Conservation (phyloP, 2,888 invertebrate species). For the Idaea aversata region DNA sequence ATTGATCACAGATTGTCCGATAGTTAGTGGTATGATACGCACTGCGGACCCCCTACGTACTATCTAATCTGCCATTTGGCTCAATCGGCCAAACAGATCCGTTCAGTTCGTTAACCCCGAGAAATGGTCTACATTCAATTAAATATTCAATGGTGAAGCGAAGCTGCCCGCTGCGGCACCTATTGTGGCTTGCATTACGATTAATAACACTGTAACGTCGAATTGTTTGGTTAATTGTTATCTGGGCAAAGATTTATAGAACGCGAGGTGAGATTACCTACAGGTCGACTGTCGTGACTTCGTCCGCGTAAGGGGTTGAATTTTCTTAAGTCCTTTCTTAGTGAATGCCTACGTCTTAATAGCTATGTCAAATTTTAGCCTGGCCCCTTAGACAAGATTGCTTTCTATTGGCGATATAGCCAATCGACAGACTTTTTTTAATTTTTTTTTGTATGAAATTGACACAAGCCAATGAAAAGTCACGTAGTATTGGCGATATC, state of each 20-base stretch:
- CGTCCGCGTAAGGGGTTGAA: too few relatives aligned
- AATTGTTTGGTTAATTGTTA: constrained; percentile 32
- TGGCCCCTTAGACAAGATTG: too few relatives aligned
- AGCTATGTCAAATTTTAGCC: too few relatives aligned
- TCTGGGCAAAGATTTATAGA: constrained; percentile 9
- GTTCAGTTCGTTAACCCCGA: constrained; percentile 45
- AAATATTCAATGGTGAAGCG: constrained; percentile 64
- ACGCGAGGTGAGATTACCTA: too few relatives aligned
- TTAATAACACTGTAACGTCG: constrained; percentile 51
- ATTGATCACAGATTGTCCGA: not conserved
- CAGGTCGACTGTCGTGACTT: too few relatives aligned
- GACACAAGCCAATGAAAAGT: too few relatives aligned
- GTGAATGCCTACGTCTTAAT: too few relatives aligned
- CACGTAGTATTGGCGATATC: too few relatives aligned
- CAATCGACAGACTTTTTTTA: too few relatives aligned
- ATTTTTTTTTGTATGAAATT: too few relatives aligned
- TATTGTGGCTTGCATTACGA: constrained; percentile 46
- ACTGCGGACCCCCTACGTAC: constrained; percentile 11
- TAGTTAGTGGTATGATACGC: not conserved
- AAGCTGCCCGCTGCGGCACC: constrained; percentile 42
- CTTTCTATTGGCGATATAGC: too few relatives aligned
- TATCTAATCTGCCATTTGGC: constrained; percentile 35
- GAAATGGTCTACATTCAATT: constrained; percentile 62
- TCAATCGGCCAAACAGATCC: constrained; percentile 21
- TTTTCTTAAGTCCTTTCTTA: too few relatives aligned